Conservation (phyloP, 1,140 invertebrate species). For the Geopemphigus sp. region DNA sequence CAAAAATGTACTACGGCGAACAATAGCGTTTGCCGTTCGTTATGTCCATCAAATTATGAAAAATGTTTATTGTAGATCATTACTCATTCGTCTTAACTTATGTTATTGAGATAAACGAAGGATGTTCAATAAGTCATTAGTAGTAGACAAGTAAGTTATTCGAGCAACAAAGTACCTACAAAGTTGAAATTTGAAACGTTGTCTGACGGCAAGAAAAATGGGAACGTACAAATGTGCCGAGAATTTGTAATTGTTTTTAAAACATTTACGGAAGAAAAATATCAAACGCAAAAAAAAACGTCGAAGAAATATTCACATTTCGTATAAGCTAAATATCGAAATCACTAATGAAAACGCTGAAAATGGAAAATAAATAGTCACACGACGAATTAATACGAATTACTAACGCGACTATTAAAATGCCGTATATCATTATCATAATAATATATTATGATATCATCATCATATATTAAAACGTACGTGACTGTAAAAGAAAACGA, state of each 20-base stretch:
- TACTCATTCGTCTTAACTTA: background rate
- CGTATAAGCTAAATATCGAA: too few species aligned
- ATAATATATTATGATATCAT: too few species aligned
- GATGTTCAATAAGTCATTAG: background rate
- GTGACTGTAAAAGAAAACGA: too few species aligned
- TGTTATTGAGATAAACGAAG: background rate
- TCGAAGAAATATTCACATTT: too few species aligned
- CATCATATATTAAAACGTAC: too few species aligned
- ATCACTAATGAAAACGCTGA: too few species aligned
- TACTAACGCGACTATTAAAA: too few species aligned
- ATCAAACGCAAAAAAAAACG: too few species aligned
- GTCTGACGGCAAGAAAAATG: background rate
- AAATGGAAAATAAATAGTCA: too few species aligned
- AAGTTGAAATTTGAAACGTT: background rate
- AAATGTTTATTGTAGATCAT: background rate
- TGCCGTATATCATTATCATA: too few species aligned
- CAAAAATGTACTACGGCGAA: background rate
- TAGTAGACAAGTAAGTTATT: conserved; percentile 1
- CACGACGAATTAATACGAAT: too few species aligned
- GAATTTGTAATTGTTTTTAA: background rate
- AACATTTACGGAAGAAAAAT: background rate
- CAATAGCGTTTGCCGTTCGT: too few species aligned
- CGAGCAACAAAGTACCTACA: background rate
- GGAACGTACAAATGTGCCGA: background rate
- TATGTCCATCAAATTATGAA: background rate